Evolutionary conservation across 2,888 invertebrate species (phyloP), one percentile per base, ranked within the genome.

Genomic region (Emmelina monodactyla): DNA sequence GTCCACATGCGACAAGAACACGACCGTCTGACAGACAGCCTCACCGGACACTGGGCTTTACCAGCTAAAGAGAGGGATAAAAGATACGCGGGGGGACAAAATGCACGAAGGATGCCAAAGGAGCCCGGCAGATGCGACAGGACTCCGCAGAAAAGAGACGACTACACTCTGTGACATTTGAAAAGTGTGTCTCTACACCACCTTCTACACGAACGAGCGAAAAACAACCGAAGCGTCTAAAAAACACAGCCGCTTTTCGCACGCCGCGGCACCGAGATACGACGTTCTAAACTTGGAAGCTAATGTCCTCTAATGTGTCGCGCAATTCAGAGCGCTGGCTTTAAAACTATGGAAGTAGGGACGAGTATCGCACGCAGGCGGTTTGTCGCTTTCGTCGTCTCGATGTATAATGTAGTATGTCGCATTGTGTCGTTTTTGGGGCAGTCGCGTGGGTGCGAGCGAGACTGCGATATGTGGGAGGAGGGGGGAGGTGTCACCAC

Each of bases 71-170:
- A 75, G 75, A 64, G 70, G 73, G 76, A 76, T 69, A 62, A 68
- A 76, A 75, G 75, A 79, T 75, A 58, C 51, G 72, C 68, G 73
- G 71, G 68, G 60, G 54, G 58, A 63, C 64, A 68, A 64, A 64
- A 64, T 66, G 54, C 63, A 69, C 68, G 72, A 78, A 78, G 78
- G 78, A 78, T 73, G 65, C 71, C 66, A 69, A 75, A 76, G 78
- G 76, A 73, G 67, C 64, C 55, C 59, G 67, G 66, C 73, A 75
- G 72, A 76, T 68, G 75, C 73, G 73, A 73, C 78, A 76, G 76
- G 76, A 79, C 75, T 68, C 67, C 59, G 75, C 64, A 68, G 78
- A 78, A 79, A 79, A 78, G 79, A 79, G 79, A 79, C 71, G 68
- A 76, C 75, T 67, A 73, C 75, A 76, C 69, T 62, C 56, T 69